phyloP scores from a whole-genome alignment of 2,888 invertebrate genomes.

The Nemoura dubitans region DNA sequence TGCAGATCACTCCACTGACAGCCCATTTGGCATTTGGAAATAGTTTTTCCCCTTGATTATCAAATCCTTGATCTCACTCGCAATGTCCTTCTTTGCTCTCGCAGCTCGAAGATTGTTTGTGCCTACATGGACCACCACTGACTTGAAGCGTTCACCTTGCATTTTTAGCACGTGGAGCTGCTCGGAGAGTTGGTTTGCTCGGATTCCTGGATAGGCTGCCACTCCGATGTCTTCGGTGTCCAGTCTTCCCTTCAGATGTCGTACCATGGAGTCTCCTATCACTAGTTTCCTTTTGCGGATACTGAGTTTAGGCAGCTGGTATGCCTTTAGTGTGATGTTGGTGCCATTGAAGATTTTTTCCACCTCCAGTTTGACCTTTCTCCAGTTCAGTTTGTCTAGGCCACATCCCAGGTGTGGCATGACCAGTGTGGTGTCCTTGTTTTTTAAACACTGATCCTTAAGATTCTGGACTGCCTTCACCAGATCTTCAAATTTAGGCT shows the following conservation, averaged over 20 bases:
- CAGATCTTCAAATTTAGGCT: slow-evolving; percentile 58
- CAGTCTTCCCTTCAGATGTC: slow-evolving; percentile 1
- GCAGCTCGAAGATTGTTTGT: slow-evolving; percentile 13
- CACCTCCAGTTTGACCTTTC: slow-evolving; percentile 53
- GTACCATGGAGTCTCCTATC: slow-evolving; percentile 20
- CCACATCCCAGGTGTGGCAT: slow-evolving; percentile 62
- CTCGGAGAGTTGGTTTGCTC: neutral
- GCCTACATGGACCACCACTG: slow-evolving; percentile 16
- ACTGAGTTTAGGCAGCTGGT: neutral
- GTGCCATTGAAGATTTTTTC: slow-evolving; percentile 16
- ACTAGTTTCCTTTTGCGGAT: neutral
- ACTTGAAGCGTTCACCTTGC: neutral
- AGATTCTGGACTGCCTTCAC: slow-evolving; percentile 55
- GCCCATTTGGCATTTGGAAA: slow-evolving; percentile 14
- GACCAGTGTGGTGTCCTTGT: slow-evolving; percentile 56
- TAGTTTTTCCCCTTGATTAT: neutral
- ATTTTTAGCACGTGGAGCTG: neutral
- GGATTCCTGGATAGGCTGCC: slow-evolving; percentile 10
- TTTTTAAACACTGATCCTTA: slow-evolving; percentile 56
- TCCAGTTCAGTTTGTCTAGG: slow-evolving; percentile 59
- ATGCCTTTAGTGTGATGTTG: neutral
- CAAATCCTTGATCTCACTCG: neutral
- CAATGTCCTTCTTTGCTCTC: neutral
- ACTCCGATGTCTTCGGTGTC: neutral
- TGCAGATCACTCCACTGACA: neutral